A percentile compares a stretch with the other conserved stretches of the same genome.
Conservation (phyloP, 2,888 invertebrate genomes). For the Eudemis profundana region DNA sequence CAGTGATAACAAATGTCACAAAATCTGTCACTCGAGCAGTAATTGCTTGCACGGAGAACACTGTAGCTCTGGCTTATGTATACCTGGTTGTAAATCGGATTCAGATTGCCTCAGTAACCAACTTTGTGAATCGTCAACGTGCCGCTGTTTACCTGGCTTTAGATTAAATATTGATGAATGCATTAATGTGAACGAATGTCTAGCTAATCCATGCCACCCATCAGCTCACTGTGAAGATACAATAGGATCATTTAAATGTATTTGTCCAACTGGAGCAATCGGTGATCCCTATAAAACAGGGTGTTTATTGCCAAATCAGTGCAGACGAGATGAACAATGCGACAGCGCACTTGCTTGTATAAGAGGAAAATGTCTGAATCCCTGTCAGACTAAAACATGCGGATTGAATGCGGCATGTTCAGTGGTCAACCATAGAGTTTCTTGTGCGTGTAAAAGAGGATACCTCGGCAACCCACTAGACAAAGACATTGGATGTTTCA, state of each 20-base stretch:
- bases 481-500: conserved; percentile 92
- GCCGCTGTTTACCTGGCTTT: conserved; percentile 92
- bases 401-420: conserved; percentile 92
- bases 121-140: conserved; percentile 90
- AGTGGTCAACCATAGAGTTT: conserved; percentile 88
- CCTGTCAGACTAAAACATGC: conserved; percentile 90
- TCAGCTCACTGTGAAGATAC: conserved; percentile 92
- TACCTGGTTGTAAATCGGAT: conserved; percentile 92
- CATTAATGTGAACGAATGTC: conserved; percentile 93
- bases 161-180: conserved; percentile 90
- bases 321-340: conserved; percentile 90
- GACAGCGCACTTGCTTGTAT: conserved; percentile 90
- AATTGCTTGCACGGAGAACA: conserved; percentile 96
- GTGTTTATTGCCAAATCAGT: conserved; percentile 91
- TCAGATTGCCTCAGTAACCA: conserved; percentile 92
- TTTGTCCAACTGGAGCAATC: conserved; percentile 91
- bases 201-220: conserved; percentile 91
- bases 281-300: conserved; percentile 89
- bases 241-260: conserved; percentile 92
- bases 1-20: conserved; percentile 90
- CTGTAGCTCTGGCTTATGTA: conserved; percentile 92
- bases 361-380: conserved; percentile 91
- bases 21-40: conserved; percentile 95
- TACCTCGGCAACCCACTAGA: conserved; percentile 93
- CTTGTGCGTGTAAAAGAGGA: conserved; percentile 92